Conservation (phyloP, 2,797 vertebrate species). For the Buceros bicornis region DNA sequence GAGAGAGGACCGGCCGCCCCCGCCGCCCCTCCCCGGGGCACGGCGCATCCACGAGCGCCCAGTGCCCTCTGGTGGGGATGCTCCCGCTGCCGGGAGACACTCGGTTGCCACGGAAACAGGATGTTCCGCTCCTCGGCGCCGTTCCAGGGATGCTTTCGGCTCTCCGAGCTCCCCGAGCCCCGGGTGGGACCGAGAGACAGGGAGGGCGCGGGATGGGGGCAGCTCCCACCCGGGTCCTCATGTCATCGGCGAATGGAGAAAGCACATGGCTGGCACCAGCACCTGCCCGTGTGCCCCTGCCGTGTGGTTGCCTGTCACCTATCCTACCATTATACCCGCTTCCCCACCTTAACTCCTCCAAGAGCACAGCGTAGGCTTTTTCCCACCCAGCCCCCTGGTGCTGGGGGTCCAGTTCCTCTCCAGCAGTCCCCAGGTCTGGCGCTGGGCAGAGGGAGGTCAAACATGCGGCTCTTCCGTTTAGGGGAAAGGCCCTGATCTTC, state of each 20-base stretch:
- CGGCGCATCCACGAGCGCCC: background rate
- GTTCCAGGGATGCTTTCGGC: background rate
- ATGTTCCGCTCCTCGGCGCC: background rate
- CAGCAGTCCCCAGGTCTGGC: background rate
- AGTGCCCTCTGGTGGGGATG: slow-evolving; percentile 55
- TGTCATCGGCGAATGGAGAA: background rate
- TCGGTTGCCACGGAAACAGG: slow-evolving; percentile 67
- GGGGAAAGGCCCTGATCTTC: background rate
- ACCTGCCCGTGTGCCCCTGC: background rate
- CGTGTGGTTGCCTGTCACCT: background rate
- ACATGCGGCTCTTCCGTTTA: background rate
- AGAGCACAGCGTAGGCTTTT: background rate
- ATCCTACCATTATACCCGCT: background rate
- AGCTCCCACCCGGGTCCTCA: background rate
- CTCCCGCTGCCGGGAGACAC: background rate
- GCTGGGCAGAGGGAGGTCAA: background rate
- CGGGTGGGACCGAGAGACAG: background rate
- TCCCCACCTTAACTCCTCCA: background rate
- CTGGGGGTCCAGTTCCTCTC: background rate
- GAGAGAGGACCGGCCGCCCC: background rate
- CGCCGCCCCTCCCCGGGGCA: background rate
- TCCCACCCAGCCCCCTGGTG: background rate
- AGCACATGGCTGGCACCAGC: background rate
- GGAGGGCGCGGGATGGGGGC: background rate
- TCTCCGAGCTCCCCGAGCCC: background rate